A percentile compares a stretch with the other conserved stretches of the same genome.
Evolutionary conservation across 2,797 vertebrate genomes (phyloP).

Genomic region (Dryobates pubescens): DNA sequence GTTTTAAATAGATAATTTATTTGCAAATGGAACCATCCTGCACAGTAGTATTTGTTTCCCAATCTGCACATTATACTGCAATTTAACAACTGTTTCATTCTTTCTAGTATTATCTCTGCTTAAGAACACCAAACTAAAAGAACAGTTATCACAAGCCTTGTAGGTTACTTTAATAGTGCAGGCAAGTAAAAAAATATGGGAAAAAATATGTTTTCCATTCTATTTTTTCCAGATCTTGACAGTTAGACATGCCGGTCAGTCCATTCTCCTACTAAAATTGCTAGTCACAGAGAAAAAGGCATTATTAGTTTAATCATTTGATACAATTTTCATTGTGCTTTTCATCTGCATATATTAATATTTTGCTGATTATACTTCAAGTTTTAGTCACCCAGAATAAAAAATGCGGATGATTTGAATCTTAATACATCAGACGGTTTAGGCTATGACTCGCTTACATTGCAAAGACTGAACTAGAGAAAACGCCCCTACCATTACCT

Average conservation of each 20-base stretch:
- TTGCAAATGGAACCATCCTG: not conserved
- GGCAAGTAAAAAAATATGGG: not conserved
- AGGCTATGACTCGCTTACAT: not conserved
- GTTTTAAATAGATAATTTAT: conserved; percentile 9
- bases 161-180: not conserved
- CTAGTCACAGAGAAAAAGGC: not conserved
- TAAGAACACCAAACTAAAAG: not conserved
- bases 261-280: conserved; percentile 16
- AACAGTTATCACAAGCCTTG: not conserved
- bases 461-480: not conserved
- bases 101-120: conserved; percentile 19
- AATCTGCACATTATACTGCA: not conserved
- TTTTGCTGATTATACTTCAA: not conserved
- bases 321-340: not conserved
- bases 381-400: not conserved
- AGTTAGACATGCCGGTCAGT: not conserved
- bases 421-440: not conserved
- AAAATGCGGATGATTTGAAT: not conserved
- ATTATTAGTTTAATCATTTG: not conserved
- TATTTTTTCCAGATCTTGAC: conserved; percentile 18
- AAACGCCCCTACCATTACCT: not conserved
- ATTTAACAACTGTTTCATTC: conserved; percentile 13
- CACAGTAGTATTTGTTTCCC: conserved; percentile 37
- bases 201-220: conserved; percentile 48
- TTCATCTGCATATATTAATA: not conserved